phyloP scores from a whole-genome alignment of 2,113 vertebrate genomes.

The Heteronetta atricapilla region DNA sequence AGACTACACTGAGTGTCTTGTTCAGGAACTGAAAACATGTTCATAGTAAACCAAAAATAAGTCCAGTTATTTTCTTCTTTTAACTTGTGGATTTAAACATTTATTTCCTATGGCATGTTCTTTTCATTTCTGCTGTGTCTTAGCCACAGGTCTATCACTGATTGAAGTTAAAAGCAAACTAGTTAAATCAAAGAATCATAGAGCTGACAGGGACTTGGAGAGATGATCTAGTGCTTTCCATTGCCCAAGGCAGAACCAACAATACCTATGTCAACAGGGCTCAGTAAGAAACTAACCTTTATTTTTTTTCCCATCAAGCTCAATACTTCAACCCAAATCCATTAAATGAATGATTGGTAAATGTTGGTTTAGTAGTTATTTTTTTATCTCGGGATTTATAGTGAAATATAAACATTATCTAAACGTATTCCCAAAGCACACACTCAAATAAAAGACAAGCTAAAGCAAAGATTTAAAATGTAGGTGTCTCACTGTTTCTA shows the following conservation, averaged over 20 bases:
- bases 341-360: slow-evolving; percentile 8
- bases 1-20: background rate
- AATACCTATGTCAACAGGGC: background rate
- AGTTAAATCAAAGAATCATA: slow-evolving; percentile 19
- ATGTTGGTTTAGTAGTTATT: background rate
- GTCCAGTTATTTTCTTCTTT: background rate
- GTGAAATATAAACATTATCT: slow-evolving; percentile 55
- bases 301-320: background rate
- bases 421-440: slow-evolving; percentile 18
- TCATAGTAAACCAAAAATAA: background rate
- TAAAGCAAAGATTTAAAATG: slow-evolving; percentile 43
- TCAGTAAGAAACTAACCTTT: slow-evolving; percentile 16
- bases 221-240: slow-evolving; percentile 23
- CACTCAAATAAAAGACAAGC: background rate
- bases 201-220: slow-evolving; percentile 17
- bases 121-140: background rate
- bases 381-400: background rate
- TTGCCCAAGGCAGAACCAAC: background rate
- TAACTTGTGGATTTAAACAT: background rate
- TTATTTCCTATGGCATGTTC: background rate
- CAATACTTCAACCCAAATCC: slow-evolving; percentile 5
- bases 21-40: slow-evolving; percentile 33
- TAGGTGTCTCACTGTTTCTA: background rate
- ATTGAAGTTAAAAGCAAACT: slow-evolving; percentile 29
- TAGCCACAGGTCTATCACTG: background rate